Conservation (phyloP, 2,888 invertebrate species). For the Meliscaeva auricollis region DNA sequence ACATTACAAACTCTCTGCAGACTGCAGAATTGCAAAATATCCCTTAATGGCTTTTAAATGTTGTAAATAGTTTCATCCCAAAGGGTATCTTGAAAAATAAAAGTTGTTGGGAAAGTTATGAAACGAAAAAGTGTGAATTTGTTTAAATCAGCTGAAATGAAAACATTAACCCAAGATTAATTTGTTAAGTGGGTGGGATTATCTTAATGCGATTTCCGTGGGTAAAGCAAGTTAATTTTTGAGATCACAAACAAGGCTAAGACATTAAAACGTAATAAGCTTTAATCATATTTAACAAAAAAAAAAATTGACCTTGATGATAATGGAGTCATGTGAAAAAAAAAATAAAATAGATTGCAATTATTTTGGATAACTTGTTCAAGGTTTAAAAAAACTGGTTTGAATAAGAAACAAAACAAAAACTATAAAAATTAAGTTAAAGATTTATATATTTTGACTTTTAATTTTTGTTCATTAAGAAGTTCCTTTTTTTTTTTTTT, state of each 20-base stretch:
- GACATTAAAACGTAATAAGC: background rate
- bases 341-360: conserved; percentile 10
- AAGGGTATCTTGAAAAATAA: conserved; percentile 18
- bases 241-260: conserved; percentile 16
- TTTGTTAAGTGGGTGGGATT: conserved; percentile 42
- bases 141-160: background rate
- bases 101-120: conserved; percentile 38
- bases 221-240: conserved; percentile 12
- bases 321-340: background rate
- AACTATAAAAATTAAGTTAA: background rate
- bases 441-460: background rate
- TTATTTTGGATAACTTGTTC: conserved; percentile 12
- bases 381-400: background rate
- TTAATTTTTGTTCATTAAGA: too few species aligned
- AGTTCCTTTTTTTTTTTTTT: too few species aligned
- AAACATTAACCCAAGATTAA: conserved; percentile 4
- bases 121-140: conserved; percentile 1
- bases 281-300: conserved; percentile 5
- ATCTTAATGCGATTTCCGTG: conserved; percentile 24
- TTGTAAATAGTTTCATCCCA: conserved; percentile 38
- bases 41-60: conserved; percentile 62
- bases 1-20: background rate
- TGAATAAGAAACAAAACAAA: background rate
- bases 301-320: conserved; percentile 15
- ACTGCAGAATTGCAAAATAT: conserved; percentile 37